Percentiles rank a stretch among this genome's conserved stretches.
Evolutionary conservation across 2,888 invertebrate species (phyloP).

Genomic region (Melinaea menophilus): DNA sequence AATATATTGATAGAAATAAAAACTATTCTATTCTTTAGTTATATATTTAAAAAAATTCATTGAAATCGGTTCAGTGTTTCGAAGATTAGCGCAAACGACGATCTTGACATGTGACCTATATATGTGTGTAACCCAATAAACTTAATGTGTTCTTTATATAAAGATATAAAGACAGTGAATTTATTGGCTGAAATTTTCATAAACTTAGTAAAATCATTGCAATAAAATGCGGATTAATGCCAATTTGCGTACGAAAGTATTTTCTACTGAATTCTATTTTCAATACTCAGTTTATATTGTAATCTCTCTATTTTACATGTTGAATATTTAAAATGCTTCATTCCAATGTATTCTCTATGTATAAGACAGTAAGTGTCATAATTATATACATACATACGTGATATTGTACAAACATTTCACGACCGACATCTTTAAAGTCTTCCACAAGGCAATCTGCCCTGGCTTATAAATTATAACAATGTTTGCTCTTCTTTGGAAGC

Average conservation of each 20-base stretch:
- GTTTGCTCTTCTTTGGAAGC: no score
- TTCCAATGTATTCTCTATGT: conserved; percentile 3
- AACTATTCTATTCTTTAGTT: no score
- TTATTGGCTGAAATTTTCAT: conserved; percentile 2
- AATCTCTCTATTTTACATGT: conserved; percentile 21
- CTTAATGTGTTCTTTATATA: no score
- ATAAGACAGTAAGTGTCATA: background rate
- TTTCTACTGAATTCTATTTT: conserved; percentile 16
- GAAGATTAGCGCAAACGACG: no score
- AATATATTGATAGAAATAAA: no score
- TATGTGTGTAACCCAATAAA: no score
- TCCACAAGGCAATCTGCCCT: conserved; percentile 5
- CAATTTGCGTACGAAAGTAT: conserved; percentile 11
- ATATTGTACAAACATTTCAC: background rate
- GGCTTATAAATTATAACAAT: no score
- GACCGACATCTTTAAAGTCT: conserved; percentile 14
- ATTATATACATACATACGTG: no score
- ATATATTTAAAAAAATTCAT: no score
- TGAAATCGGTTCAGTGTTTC: no score
- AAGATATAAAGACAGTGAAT: background rate
- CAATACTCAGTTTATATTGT: conserved; percentile 16
- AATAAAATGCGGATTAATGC: conserved; percentile 13
- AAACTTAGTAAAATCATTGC: conserved; percentile 10
- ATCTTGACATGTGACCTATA: no score
- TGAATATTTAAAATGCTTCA: background rate